Evolutionary conservation across 2,797 vertebrate species (phyloP).

Genomic region (Paratrypauchen microcephalus): DNA sequence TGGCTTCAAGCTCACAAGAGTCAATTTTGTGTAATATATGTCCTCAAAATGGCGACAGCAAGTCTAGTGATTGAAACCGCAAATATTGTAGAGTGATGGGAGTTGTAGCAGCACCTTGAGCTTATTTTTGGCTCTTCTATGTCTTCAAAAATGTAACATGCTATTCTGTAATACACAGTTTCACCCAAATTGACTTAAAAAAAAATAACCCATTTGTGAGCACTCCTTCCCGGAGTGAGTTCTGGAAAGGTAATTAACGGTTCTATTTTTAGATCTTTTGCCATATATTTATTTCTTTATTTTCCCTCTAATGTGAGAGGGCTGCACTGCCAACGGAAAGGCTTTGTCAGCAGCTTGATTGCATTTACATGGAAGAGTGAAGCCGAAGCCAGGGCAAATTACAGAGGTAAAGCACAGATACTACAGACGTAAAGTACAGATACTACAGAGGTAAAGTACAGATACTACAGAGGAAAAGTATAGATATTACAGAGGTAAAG

Average conservation of each 20-base stretch:
- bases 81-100: too few relatives aligned
- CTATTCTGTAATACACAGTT: conserved; percentile 7
- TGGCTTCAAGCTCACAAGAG: too few relatives aligned
- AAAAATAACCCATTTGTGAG: conserved; percentile 36
- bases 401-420: conserved; percentile 33
- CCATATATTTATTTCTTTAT: conserved; percentile 45
- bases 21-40: too few relatives aligned
- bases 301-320: conserved; percentile 42
- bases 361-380: conserved; percentile 72
- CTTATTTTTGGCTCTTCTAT: conserved; percentile 14
- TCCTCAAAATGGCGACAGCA: too few relatives aligned
- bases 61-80: too few relatives aligned
- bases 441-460: too few relatives aligned
- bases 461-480: too few relatives aligned
- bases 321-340: conserved; percentile 67
- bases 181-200: conserved; percentile 6
- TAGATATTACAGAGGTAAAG: too few relatives aligned
- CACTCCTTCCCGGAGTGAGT: conserved; percentile 24
- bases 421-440: too few relatives aligned
- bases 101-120: neutral
- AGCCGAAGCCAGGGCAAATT: conserved; percentile 63
- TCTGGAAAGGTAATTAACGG: conserved; percentile 49
- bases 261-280: conserved; percentile 67
- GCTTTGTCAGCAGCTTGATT: conserved; percentile 71
- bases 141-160: neutral